A percentile compares a stretch with the other conserved stretches of the same genome.
Evolutionary conservation across 2,113 vertebrate species (phyloP).

Genomic region (Balaenoptera acutorostrata): DNA sequence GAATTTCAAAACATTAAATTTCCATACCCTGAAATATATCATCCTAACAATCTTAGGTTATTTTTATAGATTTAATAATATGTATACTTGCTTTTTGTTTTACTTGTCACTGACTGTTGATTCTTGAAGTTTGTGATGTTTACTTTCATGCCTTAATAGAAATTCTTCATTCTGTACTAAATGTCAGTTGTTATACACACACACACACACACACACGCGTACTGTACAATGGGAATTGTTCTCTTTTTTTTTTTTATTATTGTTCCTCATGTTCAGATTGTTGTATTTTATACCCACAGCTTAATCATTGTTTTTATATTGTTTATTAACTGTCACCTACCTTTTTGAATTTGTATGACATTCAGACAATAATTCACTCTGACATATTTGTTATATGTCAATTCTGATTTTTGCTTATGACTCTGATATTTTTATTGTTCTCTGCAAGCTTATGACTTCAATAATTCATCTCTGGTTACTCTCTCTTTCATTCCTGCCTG

Average conservation of each 20-base stretch:
- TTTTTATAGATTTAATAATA: background rate
- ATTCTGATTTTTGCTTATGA: background rate
- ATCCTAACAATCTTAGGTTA: background rate
- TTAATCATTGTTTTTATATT: background rate
- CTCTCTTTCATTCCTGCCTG: background rate
- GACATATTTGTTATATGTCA: background rate
- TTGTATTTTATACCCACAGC: background rate
- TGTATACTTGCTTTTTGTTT: background rate
- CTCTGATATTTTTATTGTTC: background rate
- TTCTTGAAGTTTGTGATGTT: background rate
- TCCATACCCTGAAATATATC: background rate
- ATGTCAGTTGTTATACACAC: background rate
- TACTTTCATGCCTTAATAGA: background rate
- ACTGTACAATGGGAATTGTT: background rate
- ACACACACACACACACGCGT: too few relatives aligned
- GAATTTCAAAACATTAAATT: background rate
- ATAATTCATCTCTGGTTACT: background rate
- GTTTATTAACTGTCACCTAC: background rate
- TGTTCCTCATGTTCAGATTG: background rate
- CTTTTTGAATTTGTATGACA: background rate
- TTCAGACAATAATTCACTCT: background rate
- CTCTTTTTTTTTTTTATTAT: background rate
- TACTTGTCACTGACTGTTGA: background rate
- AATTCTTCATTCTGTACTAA: background rate
- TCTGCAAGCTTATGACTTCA: background rate